phyloP scores from a whole-genome alignment of 2,113 vertebrate genomes.

The Dipodomys spectabilis region DNA sequence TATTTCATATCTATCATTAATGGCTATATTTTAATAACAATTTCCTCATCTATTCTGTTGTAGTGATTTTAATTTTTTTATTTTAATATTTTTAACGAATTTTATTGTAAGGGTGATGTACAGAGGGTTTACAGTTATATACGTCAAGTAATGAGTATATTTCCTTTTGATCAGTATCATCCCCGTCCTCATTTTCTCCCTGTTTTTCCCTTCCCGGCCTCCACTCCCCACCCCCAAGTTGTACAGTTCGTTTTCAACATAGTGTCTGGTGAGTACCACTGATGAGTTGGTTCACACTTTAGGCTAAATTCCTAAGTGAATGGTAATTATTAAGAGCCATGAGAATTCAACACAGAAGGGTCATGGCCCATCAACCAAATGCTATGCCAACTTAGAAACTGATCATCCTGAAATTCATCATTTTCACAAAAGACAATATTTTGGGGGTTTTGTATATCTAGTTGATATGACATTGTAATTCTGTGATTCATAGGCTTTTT shows the following conservation, averaged over 20 bases:
- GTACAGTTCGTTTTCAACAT: no score
- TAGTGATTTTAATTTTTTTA: slow-evolving; percentile 3
- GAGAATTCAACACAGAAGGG: background rate
- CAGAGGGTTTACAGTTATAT: no score
- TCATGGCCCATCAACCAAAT: background rate
- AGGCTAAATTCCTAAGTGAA: background rate
- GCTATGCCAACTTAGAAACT: background rate
- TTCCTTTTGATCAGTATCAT: no score
- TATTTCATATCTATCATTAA: background rate
- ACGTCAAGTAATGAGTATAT: no score
- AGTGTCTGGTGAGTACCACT: no score
- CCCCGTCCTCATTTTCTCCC: no score
- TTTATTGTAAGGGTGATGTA: no score
- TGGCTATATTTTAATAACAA: slow-evolving; percentile 10
- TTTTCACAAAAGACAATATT: background rate
- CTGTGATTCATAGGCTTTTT: slow-evolving; percentile 31
- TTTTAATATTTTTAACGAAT: no score
- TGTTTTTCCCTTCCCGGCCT: no score
- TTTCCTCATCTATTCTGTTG: slow-evolving; percentile 7
- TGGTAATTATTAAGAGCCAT: background rate
- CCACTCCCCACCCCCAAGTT: no score
- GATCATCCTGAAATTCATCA: background rate
- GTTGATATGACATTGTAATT: background rate
- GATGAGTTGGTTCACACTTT: no score
- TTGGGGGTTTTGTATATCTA: slow-evolving; percentile 29